These are phyloP conservation scores for Eudyptes chrysolophus DNA, from an alignment of 2,113 vertebrate species.

Conservation along the genomic window DNA sequence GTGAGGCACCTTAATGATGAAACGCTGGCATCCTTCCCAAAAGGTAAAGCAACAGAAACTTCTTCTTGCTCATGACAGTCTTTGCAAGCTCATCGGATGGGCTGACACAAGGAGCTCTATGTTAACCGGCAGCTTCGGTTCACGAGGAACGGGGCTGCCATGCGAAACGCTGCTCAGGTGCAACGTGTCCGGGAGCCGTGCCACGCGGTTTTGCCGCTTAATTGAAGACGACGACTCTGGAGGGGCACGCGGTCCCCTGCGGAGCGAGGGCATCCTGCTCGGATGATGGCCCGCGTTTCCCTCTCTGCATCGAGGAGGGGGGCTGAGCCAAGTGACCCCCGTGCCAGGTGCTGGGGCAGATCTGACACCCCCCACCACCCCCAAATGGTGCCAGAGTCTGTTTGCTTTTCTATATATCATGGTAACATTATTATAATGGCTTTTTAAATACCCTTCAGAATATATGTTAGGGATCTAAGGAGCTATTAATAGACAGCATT, in stretches of 20 bases:
- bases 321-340: neutral
- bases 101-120: neutral
- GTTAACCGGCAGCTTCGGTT: neutral
- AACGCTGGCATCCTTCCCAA: slow-evolving; percentile 53
- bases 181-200: neutral
- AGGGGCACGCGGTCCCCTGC: fast-evolving
- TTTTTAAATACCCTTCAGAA: neutral
- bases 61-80: neutral
- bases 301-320: too few species aligned
- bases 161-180: fast-evolving
- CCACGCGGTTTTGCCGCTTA: fast-evolving
- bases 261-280: fast-evolving
- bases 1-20: slow-evolving; percentile 24
- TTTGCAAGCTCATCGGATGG: neutral
- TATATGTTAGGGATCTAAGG: neutral
- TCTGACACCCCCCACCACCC: neutral
- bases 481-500: neutral
- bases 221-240: fast-evolving
- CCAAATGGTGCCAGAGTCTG: neutral
- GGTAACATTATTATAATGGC: fast-evolving
- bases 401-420: neutral
- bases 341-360: fast-evolving
- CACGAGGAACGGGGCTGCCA: fast-evolving
- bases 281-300: fast-evolving
- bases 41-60: neutral